Evolutionary conservation across 30 jellyfish, hydroid and myxozoan genomes (phyloP).

Genomic region (Calvadosia cruxmelitensis): DNA sequence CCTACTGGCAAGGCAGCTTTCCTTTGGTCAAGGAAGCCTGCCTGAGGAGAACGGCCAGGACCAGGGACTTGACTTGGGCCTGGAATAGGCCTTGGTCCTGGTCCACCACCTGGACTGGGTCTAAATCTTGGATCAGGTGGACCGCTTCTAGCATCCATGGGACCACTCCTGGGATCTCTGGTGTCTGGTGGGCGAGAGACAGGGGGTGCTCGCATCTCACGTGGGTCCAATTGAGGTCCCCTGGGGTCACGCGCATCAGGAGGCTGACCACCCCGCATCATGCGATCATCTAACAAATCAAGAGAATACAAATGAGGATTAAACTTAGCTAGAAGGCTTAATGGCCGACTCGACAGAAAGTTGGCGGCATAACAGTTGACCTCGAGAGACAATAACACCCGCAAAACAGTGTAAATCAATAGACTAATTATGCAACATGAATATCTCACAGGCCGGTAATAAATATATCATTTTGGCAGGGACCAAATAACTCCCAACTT

Average conservation of each 20-base stretch:
- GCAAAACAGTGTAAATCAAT: not conserved
- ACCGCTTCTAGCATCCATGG: constrained; percentile 10
- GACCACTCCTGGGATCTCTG: constrained; percentile 1
- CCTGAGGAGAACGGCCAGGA: not conserved
- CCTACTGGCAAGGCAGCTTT: not conserved
- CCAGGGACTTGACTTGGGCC: not conserved
- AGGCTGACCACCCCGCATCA: constrained; percentile 66
- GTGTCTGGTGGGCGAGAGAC: constrained; percentile 34
- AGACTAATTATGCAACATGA: not conserved
- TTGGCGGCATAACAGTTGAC: not conserved
- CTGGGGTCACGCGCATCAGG: constrained; percentile 12
- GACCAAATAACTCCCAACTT: too few species aligned
- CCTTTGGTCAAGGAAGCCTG: not conserved
- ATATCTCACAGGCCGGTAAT: constrained; percentile 40
- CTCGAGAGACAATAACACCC: not conserved
- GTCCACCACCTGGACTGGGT: constrained; percentile 25
- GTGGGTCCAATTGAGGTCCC: constrained; percentile 21
- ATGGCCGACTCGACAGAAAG: not conserved
- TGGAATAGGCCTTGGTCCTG: constrained; percentile 17
- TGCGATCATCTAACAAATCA: constrained; percentile 55
- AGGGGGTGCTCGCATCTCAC: constrained; percentile 9
- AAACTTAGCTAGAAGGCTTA: not conserved
- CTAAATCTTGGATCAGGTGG: constrained; percentile 40
- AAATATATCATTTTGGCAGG: not conserved
- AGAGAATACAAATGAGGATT: not conserved